Base-by-base conservation (phyloP, 2,797 vertebrate species). In the Chloroceryle inda region DNA sequence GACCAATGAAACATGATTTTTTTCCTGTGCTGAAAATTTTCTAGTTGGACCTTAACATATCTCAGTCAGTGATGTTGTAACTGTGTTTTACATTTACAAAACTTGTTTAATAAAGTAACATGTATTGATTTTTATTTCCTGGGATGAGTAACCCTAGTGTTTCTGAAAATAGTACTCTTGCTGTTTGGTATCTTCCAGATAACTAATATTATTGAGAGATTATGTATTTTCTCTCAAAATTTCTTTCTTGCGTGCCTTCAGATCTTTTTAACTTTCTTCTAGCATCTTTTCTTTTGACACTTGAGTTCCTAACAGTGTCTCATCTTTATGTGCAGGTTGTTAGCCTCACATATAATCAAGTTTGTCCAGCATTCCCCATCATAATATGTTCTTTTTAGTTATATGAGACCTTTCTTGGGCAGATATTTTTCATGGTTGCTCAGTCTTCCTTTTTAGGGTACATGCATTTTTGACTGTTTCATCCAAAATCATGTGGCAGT, bases 71-170 rank as follows among this genome's bases (percentile, higher is more conserved):
- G 59, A 22, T 1, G 0, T 35, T 81, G 50, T 88, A 95, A 94
- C 86, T 93, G 77, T 72, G 26, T 75, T 96, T 89, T 84, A 85
- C 94, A 90, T 87, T 94, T 88, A 72, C 20, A 78, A 87, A 94
- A 69, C 35, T 72, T 95, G 40, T 85, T 75, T 94, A 37, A 87
- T 68, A 89, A 85, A 88, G 40, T 45, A 72, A 96, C 53, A 38
- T 53, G 21, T 80, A 92, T 92, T 94, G 94, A 92, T 91, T 69
- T 85, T 21, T 82, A 58, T 81, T 84, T 86, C 69, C 72, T 71
- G 35, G 33, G 29, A 66, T 82, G 50, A 85, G 37, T 64, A 92
- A 52, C 14, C 10, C 20, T 62, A 31, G 21, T 24, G 22, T 78
- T 89, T 91, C 80, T 85, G 49, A 84, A 88, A 92, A 82, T 26